Conservation (phyloP, 2,888 invertebrate genomes). For the Escarpia spicata region DNA sequence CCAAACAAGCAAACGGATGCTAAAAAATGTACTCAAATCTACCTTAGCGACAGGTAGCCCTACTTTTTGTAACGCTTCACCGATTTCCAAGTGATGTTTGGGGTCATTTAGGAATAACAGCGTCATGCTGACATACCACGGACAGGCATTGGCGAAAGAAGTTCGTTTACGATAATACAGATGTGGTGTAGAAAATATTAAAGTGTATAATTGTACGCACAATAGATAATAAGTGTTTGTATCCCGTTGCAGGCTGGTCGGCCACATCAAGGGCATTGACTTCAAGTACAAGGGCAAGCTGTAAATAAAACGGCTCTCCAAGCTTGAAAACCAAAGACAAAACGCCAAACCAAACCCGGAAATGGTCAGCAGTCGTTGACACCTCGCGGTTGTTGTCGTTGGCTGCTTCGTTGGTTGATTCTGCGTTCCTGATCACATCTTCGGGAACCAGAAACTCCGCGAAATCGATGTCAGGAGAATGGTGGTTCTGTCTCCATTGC, state of each 20-base stretch:
- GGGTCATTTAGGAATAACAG: not conserved
- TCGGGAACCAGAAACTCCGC: not conserved
- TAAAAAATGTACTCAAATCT: not conserved
- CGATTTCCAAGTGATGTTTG: not conserved
- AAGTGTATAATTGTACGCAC: not conserved
- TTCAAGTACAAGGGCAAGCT: conserved; percentile 37
- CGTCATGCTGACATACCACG: not conserved
- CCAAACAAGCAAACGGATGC: not conserved
- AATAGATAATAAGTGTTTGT: not conserved
- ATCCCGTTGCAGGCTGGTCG: conserved; percentile 33
- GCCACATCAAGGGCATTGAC: conserved; percentile 37
- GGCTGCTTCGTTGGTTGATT: not conserved
- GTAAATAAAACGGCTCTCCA: conserved; percentile 8
- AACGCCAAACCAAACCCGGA: not conserved
- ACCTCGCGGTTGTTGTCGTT: not conserved
- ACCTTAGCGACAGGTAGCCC: not conserved
- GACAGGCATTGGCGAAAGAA: too few relatives aligned
- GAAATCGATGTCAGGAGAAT: not conserved
- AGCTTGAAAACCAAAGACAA: not conserved
- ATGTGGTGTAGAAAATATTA: not conserved
- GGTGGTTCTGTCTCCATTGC: not conserved
- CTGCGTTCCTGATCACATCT: not conserved
- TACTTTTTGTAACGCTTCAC: not conserved
- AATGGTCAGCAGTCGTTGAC: not conserved
- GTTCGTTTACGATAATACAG: not conserved